Percentiles rank a stretch among this genome's conserved stretches.
These are phyloP conservation scores for Petroica traversi DNA, from an alignment of 2,113 vertebrate genomes.

Conservation along the genomic window DNA sequence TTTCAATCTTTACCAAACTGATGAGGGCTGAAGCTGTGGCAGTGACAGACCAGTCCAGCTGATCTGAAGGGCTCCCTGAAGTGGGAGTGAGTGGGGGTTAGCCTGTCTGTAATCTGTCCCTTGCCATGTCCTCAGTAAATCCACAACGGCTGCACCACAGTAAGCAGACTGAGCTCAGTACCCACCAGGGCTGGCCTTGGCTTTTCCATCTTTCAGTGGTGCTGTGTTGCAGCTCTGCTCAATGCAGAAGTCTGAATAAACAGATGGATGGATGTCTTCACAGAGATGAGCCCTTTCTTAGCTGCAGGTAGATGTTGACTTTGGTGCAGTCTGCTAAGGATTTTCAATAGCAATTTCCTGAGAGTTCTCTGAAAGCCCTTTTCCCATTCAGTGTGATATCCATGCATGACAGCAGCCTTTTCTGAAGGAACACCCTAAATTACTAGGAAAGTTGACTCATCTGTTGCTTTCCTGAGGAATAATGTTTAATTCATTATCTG, in stretches of 20 bases:
- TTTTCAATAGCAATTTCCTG: neutral
- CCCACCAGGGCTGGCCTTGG: neutral
- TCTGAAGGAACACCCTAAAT: conserved; percentile 7
- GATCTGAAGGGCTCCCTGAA: neutral
- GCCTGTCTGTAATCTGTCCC: neutral
- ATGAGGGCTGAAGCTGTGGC: neutral
- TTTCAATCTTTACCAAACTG: neutral
- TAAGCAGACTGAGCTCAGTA: neutral
- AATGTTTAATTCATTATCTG: conserved; percentile 38
- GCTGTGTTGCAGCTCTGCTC: neutral
- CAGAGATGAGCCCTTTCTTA: neutral
- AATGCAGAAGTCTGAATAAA: neutral
- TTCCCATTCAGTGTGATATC: conserved; percentile 14
- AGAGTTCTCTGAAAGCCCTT: neutral
- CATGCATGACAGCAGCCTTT: neutral
- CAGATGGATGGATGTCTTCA: neutral
- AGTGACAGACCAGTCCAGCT: neutral
- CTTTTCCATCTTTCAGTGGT: neutral
- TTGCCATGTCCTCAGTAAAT: neutral
- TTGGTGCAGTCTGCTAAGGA: neutral
- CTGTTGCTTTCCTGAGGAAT: conserved; percentile 5
- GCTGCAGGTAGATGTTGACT: neutral
- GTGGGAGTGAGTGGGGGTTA: neutral
- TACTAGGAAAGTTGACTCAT: conserved; percentile 29
- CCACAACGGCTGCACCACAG: accelerated